Conservation (phyloP, 2,888 invertebrate genomes). For the Laspeyria flexula region DNA sequence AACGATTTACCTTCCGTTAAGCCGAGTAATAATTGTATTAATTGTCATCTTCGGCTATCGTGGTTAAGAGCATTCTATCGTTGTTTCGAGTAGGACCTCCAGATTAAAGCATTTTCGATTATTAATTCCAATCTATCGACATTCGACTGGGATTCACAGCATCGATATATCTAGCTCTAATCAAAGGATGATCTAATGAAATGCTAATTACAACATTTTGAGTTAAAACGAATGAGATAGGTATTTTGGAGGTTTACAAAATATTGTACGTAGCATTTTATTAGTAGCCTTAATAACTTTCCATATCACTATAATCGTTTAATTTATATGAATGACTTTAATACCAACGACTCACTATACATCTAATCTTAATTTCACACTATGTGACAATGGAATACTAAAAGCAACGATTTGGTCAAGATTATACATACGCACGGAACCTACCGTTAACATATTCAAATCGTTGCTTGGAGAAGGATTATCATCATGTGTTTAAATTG, state of each 20-base stretch:
- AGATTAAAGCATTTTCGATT: conserved; percentile 24
- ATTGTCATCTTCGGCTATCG: too few species aligned
- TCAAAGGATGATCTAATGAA: conserved; percentile 13
- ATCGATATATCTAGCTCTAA: conserved; percentile 24
- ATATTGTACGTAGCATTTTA: conserved; percentile 18
- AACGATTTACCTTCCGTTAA: too few species aligned
- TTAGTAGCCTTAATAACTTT: conserved; percentile 9
- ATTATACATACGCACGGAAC: too few species aligned
- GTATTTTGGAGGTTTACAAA: conserved; percentile 7
- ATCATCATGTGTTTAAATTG: too few species aligned
- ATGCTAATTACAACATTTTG: conserved; percentile 20
- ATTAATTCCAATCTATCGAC: conserved; percentile 17
- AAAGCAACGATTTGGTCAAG: too few species aligned
- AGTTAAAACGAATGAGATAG: conserved; percentile 16
- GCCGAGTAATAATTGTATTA: too few species aligned
- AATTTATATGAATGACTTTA: background rate
- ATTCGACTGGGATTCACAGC: conserved; percentile 15
- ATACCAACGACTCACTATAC: too few species aligned
- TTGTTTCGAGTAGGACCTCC: background rate
- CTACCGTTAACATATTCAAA: too few species aligned
- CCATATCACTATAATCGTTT: conserved; percentile 13
- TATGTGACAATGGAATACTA: too few species aligned
- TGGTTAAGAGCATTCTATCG: background rate
- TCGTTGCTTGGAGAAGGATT: too few species aligned
- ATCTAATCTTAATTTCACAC: too few species aligned